phyloP scores from a whole-genome alignment of 2,113 vertebrate species.

The Columbina picui region DNA sequence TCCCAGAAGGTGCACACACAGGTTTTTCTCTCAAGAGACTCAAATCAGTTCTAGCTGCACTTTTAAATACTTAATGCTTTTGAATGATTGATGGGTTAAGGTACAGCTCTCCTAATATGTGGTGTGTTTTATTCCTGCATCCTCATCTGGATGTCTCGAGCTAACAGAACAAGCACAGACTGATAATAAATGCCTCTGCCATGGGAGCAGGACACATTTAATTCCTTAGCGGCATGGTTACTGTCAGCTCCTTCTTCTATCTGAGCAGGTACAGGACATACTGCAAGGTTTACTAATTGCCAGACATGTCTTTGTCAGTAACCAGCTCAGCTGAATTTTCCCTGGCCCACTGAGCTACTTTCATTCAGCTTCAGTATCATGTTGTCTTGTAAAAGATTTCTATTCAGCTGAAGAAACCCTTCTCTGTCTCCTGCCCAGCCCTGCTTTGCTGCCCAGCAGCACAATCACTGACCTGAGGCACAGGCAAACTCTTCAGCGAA shows the following conservation, averaged over 20 bases:
- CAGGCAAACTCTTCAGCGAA: neutral
- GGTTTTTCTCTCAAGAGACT: neutral
- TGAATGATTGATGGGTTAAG: neutral
- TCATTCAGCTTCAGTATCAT: neutral
- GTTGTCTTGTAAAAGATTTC: neutral
- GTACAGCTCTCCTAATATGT: neutral
- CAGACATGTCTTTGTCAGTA: neutral
- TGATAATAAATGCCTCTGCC: neutral
- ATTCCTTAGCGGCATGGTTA: neutral
- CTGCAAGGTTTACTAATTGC: neutral
- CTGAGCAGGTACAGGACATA: neutral
- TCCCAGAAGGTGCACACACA: neutral
- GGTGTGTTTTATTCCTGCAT: neutral
- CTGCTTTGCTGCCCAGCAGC: neutral
- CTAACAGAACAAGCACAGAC: neutral
- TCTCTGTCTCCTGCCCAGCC: neutral
- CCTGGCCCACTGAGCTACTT: neutral
- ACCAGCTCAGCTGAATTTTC: neutral
- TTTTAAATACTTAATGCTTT: constrained; percentile 2
- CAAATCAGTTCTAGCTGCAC: neutral
- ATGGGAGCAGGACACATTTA: neutral
- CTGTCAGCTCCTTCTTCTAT: neutral
- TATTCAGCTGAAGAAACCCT: neutral
- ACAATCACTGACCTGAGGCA: neutral
- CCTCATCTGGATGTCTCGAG: neutral